These are phyloP conservation scores for Ochropacha duplaris DNA, from an alignment of 2,888 invertebrate genomes.

Conservation along the genomic window DNA sequence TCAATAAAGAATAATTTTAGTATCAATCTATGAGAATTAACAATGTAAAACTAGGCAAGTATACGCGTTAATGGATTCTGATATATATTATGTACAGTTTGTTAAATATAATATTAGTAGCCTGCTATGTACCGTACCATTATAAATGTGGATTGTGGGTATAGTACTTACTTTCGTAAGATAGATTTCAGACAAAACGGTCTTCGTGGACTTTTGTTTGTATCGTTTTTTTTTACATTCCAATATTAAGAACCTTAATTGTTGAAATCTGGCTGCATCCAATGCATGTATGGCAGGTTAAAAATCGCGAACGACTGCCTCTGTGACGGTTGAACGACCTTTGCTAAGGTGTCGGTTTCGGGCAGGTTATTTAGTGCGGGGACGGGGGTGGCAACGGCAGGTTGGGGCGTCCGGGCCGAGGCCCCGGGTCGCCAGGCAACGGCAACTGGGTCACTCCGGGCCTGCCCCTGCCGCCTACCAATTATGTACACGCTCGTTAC, in stretches of 20 bases:
- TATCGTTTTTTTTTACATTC: background rate
- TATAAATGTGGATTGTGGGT: no score
- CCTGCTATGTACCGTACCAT: no score
- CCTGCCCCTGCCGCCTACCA: conserved; percentile 74
- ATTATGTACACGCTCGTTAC: conserved; percentile 84
- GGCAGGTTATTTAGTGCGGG: conserved; percentile 80
- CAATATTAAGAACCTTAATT: background rate
- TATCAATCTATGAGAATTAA: no score
- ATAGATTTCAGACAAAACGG: no score
- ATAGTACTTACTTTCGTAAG: no score
- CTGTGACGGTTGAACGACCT: conserved; percentile 81
- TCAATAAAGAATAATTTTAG: background rate
- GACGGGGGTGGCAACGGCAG: conserved; percentile 39
- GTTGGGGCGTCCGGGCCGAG: conserved; percentile 44
- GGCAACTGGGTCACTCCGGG: conserved; percentile 81
- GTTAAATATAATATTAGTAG: no score
- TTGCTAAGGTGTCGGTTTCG: conserved; percentile 81
- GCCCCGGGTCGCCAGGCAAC: conserved; percentile 76
- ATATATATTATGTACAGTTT: no score
- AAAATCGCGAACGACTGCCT: conserved; percentile 55
- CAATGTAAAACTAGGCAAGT: no score
- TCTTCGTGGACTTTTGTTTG: background rate
- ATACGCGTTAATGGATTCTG: no score
- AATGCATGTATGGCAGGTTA: conserved; percentile 30
- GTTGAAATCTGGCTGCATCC: background rate